phyloP scores from a whole-genome alignment of 1,140 invertebrate species.

The Charaxes varanes region DNA sequence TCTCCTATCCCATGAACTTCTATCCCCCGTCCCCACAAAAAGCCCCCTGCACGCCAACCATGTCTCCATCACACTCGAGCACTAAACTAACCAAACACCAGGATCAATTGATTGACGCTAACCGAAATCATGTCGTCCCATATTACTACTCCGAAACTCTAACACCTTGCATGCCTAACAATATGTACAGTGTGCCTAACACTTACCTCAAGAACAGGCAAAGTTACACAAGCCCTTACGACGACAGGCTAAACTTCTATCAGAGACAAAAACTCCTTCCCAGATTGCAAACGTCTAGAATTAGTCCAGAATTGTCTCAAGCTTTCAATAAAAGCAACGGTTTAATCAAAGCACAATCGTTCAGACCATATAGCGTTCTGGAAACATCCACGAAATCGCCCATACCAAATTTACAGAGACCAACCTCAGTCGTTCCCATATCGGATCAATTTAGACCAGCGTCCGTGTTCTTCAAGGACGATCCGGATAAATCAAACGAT shows the following conservation, averaged over 20 bases:
- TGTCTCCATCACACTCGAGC: conserved; percentile 39
- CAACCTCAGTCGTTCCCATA: conserved; percentile 52
- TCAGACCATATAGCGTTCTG: conserved; percentile 59
- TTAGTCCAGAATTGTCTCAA: conserved; percentile 40
- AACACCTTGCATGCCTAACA: conserved; percentile 58
- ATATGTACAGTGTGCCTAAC: conserved; percentile 50
- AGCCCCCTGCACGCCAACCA: conserved; percentile 42
- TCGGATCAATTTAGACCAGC: conserved; percentile 57
- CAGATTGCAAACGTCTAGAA: conserved; percentile 35
- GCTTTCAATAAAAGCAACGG: conserved; percentile 36
- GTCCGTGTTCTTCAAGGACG: conserved; percentile 52
- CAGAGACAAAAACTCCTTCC: conserved; percentile 35
- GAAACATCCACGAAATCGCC: conserved; percentile 51
- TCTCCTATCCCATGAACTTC: conserved; percentile 61
- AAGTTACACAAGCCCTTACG: conserved; percentile 43
- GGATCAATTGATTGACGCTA: conserved; percentile 60
- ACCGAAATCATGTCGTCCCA: conserved; percentile 65
- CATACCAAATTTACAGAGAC: conserved; percentile 41
- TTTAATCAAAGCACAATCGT: conserved; percentile 33
- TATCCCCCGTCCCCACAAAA: conserved; percentile 46
- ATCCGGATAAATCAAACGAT: conserved; percentile 34
- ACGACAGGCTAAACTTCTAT: conserved; percentile 39
- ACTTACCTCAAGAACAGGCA: conserved; percentile 42
- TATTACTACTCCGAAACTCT: conserved; percentile 67
- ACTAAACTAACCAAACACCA: conserved; percentile 42